These are phyloP conservation scores for Mus minutoides DNA, from an alignment of 2,797 vertebrate genomes.

Conservation along the genomic window DNA sequence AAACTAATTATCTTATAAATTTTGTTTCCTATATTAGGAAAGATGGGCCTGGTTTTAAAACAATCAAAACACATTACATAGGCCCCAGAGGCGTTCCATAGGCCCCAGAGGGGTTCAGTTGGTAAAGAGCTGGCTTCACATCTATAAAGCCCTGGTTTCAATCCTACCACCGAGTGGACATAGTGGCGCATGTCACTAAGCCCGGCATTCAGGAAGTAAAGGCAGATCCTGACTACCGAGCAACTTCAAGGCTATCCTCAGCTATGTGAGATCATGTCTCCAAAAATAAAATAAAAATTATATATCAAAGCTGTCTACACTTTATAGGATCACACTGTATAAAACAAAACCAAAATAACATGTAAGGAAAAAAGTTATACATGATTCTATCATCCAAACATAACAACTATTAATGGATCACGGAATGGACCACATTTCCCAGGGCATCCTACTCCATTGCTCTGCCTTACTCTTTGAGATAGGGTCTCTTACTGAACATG, in stretches of 20 bases:
- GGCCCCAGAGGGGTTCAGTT: background rate
- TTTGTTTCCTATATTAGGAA: conserved; percentile 71
- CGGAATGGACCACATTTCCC: background rate
- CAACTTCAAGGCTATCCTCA: background rate
- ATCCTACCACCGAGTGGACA: background rate
- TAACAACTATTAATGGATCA: conserved; percentile 39
- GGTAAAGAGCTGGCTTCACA: no score
- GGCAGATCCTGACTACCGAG: background rate
- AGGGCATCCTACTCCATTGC: background rate
- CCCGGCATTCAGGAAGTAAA: background rate
- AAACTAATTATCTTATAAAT: conserved; percentile 63
- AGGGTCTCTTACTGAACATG: background rate
- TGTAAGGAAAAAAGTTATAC: conserved; percentile 41
- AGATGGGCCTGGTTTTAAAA: conserved; percentile 45
- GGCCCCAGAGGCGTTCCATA: background rate
- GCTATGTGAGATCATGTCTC: background rate
- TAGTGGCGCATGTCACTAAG: background rate
- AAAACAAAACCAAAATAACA: background rate
- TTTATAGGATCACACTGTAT: background rate
- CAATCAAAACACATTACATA: background rate
- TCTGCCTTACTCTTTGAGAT: background rate
- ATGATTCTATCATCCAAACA: conserved; percentile 49
- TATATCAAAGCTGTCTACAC: background rate
- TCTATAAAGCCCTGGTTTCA: background rate
- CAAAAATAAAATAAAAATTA: background rate